Percentiles rank a stretch among this genome's conserved stretches.
Conservation (phyloP, 2,113 vertebrate genomes). For the Microcebus murinus region DNA sequence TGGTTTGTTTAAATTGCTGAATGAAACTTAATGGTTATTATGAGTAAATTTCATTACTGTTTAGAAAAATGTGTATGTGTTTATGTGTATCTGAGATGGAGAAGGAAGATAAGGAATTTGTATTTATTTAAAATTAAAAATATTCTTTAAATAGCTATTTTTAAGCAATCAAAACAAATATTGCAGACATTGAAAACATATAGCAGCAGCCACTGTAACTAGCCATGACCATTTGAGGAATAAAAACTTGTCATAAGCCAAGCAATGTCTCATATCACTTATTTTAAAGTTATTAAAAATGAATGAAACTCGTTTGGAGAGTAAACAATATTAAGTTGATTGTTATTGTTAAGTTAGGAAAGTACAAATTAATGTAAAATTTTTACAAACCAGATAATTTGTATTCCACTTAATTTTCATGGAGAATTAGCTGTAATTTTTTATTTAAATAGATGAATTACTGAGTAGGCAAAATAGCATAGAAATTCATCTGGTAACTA, state of each 20-base stretch:
- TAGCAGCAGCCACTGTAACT: background rate
- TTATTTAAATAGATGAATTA: slow-evolving; percentile 68
- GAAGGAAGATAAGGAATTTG: background rate
- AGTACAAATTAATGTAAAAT: background rate
- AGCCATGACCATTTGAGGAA: background rate
- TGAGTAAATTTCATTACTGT: slow-evolving; percentile 18
- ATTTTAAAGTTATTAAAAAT: background rate
- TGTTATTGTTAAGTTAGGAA: slow-evolving; percentile 12
- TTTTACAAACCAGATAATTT: slow-evolving; percentile 45
- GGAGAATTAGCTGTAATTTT: slow-evolving; percentile 53
- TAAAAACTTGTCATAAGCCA: background rate
- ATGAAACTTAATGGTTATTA: slow-evolving; percentile 51
- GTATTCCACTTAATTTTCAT: slow-evolving; percentile 63
- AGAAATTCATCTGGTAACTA: slow-evolving; percentile 25
- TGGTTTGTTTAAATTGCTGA: slow-evolving; percentile 31
- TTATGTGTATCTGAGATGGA: background rate
- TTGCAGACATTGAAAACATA: background rate
- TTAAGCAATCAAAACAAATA: slow-evolving; percentile 9
- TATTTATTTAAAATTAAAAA: background rate
- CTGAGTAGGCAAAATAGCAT: slow-evolving; percentile 50
- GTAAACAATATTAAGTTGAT: background rate
- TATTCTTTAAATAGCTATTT: slow-evolving; percentile 19
- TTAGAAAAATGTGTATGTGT: background rate
- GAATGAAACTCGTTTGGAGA: background rate
- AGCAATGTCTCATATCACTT: background rate